These are phyloP conservation scores for Carposina sasakii DNA, from an alignment of 1,140 invertebrate species.

Conservation along the genomic window DNA sequence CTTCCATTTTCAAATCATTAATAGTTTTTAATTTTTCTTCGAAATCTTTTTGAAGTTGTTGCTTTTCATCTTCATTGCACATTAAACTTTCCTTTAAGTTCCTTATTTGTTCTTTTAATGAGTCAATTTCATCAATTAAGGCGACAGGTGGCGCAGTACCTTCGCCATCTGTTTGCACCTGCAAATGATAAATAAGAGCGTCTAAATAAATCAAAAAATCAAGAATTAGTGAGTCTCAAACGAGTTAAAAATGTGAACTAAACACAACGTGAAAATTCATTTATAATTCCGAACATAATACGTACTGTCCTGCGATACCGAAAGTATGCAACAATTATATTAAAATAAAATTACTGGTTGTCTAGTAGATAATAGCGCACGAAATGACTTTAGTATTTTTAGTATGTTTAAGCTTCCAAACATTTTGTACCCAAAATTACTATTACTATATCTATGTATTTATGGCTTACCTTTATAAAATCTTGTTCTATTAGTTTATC, in stretches of 20 bases:
- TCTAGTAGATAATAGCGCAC: no score
- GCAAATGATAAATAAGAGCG: constrained; percentile 15
- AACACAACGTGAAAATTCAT: no score
- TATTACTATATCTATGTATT: no score
- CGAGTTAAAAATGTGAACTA: no score
- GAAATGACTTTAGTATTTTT: no score
- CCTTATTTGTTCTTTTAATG: constrained; percentile 49
- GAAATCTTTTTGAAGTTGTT: constrained; percentile 42
- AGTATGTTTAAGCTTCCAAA: no score
- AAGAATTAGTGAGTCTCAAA: no score
- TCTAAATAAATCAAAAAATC: constrained; percentile 10
- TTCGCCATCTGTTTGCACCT: constrained; percentile 23
- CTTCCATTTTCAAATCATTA: constrained; percentile 43
- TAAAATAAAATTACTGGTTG: no score
- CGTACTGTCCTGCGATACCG: no score
- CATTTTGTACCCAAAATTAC: no score
- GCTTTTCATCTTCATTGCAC: constrained; percentile 53
- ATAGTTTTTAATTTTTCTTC: constrained; percentile 46
- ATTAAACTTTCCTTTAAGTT: constrained; percentile 43
- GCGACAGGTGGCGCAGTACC: constrained; percentile 27
- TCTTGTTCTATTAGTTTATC: constrained; percentile 46
- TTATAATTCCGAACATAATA: no score
- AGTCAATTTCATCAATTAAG: constrained; percentile 45
- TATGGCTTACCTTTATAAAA: constrained; percentile 34
- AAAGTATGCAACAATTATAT: no score